phyloP scores from a whole-genome alignment of 2,888 invertebrate genomes.

The Agriopis marginaria region DNA sequence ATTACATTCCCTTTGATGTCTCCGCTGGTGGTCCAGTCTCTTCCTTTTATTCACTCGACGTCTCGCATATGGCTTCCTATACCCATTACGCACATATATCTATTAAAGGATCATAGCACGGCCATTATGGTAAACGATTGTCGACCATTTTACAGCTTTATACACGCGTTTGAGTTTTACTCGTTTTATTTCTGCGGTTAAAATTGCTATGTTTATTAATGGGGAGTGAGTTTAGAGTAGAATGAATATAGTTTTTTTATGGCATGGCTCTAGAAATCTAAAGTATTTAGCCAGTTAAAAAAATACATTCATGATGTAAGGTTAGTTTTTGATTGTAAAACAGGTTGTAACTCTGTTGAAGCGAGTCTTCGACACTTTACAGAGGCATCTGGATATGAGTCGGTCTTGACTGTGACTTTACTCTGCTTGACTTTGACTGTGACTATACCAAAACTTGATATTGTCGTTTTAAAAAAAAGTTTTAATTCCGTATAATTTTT shows the following conservation, averaged over 20 bases:
- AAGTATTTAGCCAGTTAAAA: no score
- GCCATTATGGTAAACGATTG: constrained; percentile 65
- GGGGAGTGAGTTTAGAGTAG: neutral
- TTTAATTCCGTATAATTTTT: no score
- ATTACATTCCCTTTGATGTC: constrained; percentile 79
- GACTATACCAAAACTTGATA: no score
- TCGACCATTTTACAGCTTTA: constrained; percentile 58
- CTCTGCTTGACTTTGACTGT: no score
- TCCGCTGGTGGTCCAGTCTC: constrained; percentile 78
- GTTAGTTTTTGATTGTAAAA: no score
- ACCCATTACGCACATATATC: constrained; percentile 55
- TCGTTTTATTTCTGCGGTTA: constrained; percentile 25
- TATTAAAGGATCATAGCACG: constrained; percentile 67
- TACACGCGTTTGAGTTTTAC: constrained; percentile 48
- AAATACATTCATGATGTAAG: no score
- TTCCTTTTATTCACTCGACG: constrained; percentile 67
- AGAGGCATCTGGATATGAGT: no score
- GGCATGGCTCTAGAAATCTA: neutral
- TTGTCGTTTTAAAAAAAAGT: no score
- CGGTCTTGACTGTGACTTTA: no score
- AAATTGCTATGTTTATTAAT: constrained; percentile 9
- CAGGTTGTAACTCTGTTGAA: no score
- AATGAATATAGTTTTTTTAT: neutral
- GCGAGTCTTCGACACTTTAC: no score
- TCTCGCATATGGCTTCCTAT: constrained; percentile 71